Percentiles rank a stretch among this genome's conserved stretches.
These are phyloP conservation scores for Enteromius radiatus DNA, from an alignment of 2,797 vertebrate species.

Conservation along the genomic window DNA sequence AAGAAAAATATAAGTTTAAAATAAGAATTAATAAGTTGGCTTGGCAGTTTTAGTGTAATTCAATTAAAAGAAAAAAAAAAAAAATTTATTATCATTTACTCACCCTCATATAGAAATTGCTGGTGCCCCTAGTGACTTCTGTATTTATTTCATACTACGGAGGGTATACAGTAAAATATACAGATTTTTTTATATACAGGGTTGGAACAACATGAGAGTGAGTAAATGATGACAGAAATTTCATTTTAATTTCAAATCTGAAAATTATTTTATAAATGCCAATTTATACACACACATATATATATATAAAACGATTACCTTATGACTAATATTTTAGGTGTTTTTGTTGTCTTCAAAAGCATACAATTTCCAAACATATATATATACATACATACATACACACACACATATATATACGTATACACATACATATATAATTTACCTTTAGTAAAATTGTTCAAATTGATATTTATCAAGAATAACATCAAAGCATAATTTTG, in stretches of 20 bases:
- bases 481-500: not conserved
- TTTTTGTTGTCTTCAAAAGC: not conserved
- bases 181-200: not conserved
- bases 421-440: not conserved
- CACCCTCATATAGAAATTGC: not conserved
- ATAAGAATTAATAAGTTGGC: not conserved
- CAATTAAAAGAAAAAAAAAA: not conserved
- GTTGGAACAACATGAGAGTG: not conserved
- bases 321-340: not conserved
- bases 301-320: not conserved
- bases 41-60: not conserved
- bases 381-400: no score
- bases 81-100: not conserved
- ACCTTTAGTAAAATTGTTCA: not conserved
- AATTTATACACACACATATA: no score
- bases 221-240: not conserved
- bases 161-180: not conserved
- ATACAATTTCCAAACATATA: not conserved
- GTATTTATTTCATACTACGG: not conserved
- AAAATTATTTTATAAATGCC: no score
- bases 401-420: no score
- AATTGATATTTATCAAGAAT: not conserved
- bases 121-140: not conserved
- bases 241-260: no score
- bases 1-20: not conserved